phyloP scores from a whole-genome alignment of 1,140 invertebrate species.

The Drosophila burlai region DNA sequence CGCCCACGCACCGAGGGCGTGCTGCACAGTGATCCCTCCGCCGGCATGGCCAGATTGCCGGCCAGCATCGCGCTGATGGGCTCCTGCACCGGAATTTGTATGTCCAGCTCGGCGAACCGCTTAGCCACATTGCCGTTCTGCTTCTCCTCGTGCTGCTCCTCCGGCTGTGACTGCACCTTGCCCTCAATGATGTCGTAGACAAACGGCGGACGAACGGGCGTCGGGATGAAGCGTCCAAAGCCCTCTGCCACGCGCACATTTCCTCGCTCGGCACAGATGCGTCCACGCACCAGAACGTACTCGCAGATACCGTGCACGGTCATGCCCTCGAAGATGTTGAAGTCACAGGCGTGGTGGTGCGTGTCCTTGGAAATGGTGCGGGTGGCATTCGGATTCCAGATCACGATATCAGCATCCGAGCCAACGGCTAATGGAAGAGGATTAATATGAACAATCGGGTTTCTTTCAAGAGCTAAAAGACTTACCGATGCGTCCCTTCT shows the following conservation, averaged over 20 bases:
- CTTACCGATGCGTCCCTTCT: slow-evolving; percentile 94
- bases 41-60: slow-evolving; percentile 63
- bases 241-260: slow-evolving; percentile 95
- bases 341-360: slow-evolving; percentile 97
- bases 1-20: slow-evolving; percentile 90
- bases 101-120: slow-evolving; percentile 85
- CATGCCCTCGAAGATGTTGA: slow-evolving; percentile 99
- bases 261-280: slow-evolving; percentile 96
- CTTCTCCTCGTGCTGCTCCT: slow-evolving; percentile 64
- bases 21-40: slow-evolving; percentile 85
- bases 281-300: slow-evolving; percentile 95
- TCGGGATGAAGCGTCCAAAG: slow-evolving; percentile 86
- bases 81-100: slow-evolving; percentile 76
- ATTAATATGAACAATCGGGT: no score
- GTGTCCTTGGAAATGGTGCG: slow-evolving; percentile 96
- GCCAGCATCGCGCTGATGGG: slow-evolving; percentile 63
- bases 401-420: slow-evolving; percentile 98
- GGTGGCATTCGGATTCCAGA: slow-evolving; percentile 96
- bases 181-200: slow-evolving; percentile 85
- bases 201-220: slow-evolving; percentile 85
- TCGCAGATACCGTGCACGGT: slow-evolving; percentile 93
- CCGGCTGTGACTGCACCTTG: slow-evolving; percentile 48
- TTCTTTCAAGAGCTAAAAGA: background rate
- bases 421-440: slow-evolving; percentile 87
- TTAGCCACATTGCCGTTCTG: slow-evolving; percentile 67